Evolutionary conservation across 2,888 invertebrate species (phyloP).

Genomic region (Spilosoma lubricipeda): DNA sequence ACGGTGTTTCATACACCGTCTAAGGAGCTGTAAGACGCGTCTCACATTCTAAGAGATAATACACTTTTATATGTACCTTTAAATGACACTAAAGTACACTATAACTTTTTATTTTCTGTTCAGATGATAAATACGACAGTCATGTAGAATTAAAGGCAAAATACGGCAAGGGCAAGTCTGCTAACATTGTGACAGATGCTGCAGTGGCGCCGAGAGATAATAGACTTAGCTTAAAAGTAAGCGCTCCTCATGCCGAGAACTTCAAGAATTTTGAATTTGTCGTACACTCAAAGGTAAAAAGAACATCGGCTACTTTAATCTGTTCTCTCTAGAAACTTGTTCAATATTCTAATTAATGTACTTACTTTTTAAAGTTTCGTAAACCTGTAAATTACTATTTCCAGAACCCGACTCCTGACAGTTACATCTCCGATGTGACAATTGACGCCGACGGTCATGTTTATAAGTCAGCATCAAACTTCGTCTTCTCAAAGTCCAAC

Average conservation of each 20-base stretch:
- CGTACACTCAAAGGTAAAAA: constrained; percentile 77
- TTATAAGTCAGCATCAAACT: constrained; percentile 84
- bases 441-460: constrained; percentile 86
- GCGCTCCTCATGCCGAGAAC: constrained; percentile 77
- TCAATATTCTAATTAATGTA: not conserved
- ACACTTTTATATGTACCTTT: not conserved
- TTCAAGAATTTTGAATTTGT: constrained; percentile 81
- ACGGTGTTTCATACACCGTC: not conserved
- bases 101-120: not conserved
- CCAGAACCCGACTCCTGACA: constrained; percentile 76
- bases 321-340: not conserved
- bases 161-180: constrained; percentile 78
- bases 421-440: constrained; percentile 67
- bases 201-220: constrained; percentile 62
- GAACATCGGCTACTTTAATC: not conserved
- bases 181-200: constrained; percentile 73
- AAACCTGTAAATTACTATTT: not conserved
- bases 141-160: constrained; percentile 71
- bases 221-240: constrained; percentile 59
- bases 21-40: not conserved
- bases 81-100: not conserved
- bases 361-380: not conserved
- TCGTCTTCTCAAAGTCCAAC: constrained; percentile 83
- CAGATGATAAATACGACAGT: constrained; percentile 68
- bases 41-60: not conserved